phyloP scores from a whole-genome alignment of 2,113 vertebrate species.

The Synchiropus splendidus region DNA sequence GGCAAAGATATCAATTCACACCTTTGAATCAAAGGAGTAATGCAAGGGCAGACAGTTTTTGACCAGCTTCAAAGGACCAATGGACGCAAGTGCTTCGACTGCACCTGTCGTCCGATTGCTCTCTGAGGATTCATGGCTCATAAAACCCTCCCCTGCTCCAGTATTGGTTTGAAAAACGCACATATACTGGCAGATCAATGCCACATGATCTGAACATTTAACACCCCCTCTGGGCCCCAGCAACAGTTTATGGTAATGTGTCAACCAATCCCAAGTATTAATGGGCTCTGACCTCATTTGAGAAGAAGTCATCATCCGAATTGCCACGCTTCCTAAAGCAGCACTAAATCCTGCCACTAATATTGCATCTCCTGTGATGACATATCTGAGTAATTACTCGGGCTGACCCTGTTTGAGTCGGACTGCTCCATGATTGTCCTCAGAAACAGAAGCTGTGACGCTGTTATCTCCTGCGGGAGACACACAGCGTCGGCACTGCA shows the following conservation, averaged over 20 bases:
- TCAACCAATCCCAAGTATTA: conserved; percentile 8
- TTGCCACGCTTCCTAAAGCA: neutral
- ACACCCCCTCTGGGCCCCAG: no score
- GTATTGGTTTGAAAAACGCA: no score
- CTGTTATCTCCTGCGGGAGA: conserved; percentile 16
- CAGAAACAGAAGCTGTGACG: conserved; percentile 15
- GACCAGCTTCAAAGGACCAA: no score
- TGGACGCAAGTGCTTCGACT: no score
- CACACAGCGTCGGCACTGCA: conserved; percentile 21
- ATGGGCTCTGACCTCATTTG: conserved; percentile 14
- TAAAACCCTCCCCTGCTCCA: no score
- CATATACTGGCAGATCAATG: no score
- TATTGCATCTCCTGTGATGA: conserved; percentile 2
- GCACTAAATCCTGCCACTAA: conserved; percentile 10
- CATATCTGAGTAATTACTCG: conserved; percentile 14
- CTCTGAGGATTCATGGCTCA: no score
- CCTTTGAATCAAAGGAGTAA: no score
- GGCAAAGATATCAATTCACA: no score
- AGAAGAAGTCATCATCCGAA: conserved; percentile 14
- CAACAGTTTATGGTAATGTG: conserved; percentile 2
- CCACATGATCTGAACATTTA: no score
- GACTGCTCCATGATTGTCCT: conserved; percentile 3
- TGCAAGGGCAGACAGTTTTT: no score
- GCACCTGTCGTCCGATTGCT: no score
- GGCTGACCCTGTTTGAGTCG: conserved; percentile 10